Evolutionary conservation across 2,797 vertebrate genomes (phyloP), one percentile per base, ranked within the genome.

Genomic region (Nothura maculosa): DNA sequence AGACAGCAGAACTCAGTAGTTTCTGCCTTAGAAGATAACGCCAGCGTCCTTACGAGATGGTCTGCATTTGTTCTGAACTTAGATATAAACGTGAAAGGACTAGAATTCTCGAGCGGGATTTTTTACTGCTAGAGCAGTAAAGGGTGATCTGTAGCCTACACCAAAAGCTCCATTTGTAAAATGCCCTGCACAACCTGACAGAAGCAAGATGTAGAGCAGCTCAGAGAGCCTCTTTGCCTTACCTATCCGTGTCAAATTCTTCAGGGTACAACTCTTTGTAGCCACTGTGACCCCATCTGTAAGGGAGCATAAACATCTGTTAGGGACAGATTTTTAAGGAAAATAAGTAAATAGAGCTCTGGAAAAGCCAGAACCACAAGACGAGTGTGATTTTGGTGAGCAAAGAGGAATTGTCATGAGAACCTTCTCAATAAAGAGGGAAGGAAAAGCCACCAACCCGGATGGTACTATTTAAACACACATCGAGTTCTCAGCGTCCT

Each of bases 201-300:
- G 48, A 36, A 77, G 36, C 54, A 17, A 85, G 62, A 34, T 36
- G 34, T 32, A 43, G 43, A 38, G 48, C 12, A 47, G 6, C 6
- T 22, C 13, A 92, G 20, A 30, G 40, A 69, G 7, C 12, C 25
- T 81, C 74, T 61, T 69, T 81, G 67, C 52, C 95, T 97, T 98
- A 99, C 99, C 98, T 95, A 79, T 98, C 98, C 42, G 98, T 98
- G 90, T 98, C 96, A 96, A 99, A 99, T 95, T 99, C 99, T 90
- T 99, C 99, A 34, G 99, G 99, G 90, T 99, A 99, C 85, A 99
- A 97, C 96, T 99, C 99, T 96, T 99, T 99, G 93, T 99, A 99
- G 50, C 99, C 99, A 96, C 99, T 99, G 94, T 99, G 99, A 87
- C 99, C 99, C 99, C 99, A 99, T 85, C 99, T 99, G 97, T 87